These are phyloP conservation scores for Poeciliopsis prolifica DNA, from an alignment of 2,113 vertebrate species.

Conservation along the genomic window DNA sequence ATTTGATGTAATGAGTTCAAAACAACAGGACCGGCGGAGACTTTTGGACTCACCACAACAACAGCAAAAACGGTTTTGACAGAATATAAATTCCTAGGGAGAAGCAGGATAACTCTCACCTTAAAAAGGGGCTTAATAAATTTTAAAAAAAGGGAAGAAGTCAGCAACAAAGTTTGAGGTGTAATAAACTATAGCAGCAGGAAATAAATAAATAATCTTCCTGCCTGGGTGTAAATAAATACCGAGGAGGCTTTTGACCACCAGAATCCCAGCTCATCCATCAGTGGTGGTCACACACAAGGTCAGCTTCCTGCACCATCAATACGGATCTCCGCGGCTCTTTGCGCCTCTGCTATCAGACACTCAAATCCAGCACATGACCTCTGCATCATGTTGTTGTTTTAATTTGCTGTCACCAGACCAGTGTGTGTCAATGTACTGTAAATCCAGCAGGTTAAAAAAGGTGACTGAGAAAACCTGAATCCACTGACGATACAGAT, in stretches of 20 bases:
- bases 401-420: slow-evolving; percentile 35
- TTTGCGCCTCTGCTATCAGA: slow-evolving; percentile 9
- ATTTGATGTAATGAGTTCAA: slow-evolving; percentile 71
- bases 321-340: slow-evolving; percentile 45
- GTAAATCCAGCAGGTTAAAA: slow-evolving; percentile 4
- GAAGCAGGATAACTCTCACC: slow-evolving; percentile 48
- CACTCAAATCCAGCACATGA: slow-evolving; percentile 42
- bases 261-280: slow-evolving; percentile 49
- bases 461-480: too few species aligned
- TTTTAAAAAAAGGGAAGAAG: slow-evolving; percentile 3
- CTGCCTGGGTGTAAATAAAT: slow-evolving; percentile 43
- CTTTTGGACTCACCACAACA: slow-evolving; percentile 37
- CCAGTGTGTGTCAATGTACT: slow-evolving; percentile 3
- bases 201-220: background rate
- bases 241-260: slow-evolving; percentile 49
- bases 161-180: slow-evolving; percentile 15
- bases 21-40: slow-evolving; percentile 50
- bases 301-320: slow-evolving; percentile 43
- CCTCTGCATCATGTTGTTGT: slow-evolving; percentile 47
- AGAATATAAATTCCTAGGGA: slow-evolving; percentile 53
- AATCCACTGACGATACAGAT: background rate
- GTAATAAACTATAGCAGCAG: slow-evolving; percentile 17
- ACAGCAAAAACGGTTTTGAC: slow-evolving; percentile 50
- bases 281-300: slow-evolving; percentile 56
- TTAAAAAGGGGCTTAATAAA: slow-evolving; percentile 58